Percentiles rank a stretch among this genome's conserved stretches.
Evolutionary conservation across 1,140 invertebrate species (phyloP).

Genomic region (Ceratosolen fusciceps): DNA sequence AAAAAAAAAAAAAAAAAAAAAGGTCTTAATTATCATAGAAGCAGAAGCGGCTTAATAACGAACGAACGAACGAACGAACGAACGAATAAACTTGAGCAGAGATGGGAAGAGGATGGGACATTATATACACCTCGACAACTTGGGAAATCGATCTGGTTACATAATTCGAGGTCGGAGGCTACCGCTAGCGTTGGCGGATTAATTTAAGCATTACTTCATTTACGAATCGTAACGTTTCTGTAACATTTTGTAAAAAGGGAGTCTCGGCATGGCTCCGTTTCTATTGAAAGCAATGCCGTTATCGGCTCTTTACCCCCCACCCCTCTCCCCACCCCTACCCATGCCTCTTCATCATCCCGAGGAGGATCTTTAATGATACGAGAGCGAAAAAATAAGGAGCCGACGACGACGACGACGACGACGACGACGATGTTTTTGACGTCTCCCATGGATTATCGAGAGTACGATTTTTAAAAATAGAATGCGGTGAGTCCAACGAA

Average conservation of each 20-base stretch:
- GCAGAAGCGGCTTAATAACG: no score
- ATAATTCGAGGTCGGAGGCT: constrained; percentile 22
- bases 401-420: not conserved
- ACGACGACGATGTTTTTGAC: constrained; percentile 5
- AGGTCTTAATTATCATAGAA: no score
- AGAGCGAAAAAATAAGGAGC: not conserved
- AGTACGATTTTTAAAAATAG: constrained; percentile 15
- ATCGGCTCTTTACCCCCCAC: no score
- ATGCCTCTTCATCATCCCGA: no score
- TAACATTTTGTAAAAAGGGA: not conserved
- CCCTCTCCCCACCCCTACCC: no score
- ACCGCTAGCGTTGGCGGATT: not conserved
- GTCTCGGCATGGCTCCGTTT: no score
- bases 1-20: no score
- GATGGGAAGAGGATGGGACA: not conserved
- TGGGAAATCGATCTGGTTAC: constrained; percentile 51
- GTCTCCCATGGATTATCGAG: constrained; percentile 48
- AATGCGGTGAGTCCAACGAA: not conserved
- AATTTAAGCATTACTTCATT: constrained; percentile 7
- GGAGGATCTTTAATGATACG: not conserved
- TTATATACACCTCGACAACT: constrained; percentile 16
- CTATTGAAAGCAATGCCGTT: no score
- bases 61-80: no score
- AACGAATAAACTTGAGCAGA: not conserved
- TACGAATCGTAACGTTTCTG: not conserved